Evolutionary conservation across 2,797 vertebrate species (phyloP).

Genomic region (Falco columbarius): DNA sequence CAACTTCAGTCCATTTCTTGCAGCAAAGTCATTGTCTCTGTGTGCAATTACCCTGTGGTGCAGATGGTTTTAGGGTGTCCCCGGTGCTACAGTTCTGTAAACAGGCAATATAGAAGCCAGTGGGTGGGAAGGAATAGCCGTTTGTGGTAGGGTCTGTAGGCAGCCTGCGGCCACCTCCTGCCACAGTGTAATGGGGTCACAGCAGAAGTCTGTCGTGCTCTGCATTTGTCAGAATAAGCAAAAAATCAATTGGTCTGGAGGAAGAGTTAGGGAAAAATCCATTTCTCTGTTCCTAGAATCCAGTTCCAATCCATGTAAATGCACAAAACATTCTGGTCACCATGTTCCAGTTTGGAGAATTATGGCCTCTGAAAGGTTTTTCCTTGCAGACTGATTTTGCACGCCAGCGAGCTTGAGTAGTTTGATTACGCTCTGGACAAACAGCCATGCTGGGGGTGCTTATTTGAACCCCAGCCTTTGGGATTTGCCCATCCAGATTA

Average conservation of each 20-base stretch:
- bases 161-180: neutral
- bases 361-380: neutral
- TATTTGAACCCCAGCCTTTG: neutral
- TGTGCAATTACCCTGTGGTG: neutral
- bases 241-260: neutral
- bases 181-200: rapidly evolving
- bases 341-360: neutral
- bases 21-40: neutral
- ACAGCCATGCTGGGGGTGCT: neutral
- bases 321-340: neutral
- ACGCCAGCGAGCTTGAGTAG: neutral
- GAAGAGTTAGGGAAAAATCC: neutral
- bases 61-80: neutral
- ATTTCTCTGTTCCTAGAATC: neutral
- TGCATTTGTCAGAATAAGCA: neutral
- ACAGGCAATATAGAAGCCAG: neutral
- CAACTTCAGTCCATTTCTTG: neutral
- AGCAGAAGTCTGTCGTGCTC: neutral
- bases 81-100: neutral
- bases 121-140: neutral
- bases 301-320: neutral
- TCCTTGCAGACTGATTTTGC: neutral
- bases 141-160: neutral
- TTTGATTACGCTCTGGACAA: neutral
- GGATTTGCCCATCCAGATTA: neutral